Base-by-base conservation (phyloP, 1,140 invertebrate species). In the Papilio dardanus region DNA sequence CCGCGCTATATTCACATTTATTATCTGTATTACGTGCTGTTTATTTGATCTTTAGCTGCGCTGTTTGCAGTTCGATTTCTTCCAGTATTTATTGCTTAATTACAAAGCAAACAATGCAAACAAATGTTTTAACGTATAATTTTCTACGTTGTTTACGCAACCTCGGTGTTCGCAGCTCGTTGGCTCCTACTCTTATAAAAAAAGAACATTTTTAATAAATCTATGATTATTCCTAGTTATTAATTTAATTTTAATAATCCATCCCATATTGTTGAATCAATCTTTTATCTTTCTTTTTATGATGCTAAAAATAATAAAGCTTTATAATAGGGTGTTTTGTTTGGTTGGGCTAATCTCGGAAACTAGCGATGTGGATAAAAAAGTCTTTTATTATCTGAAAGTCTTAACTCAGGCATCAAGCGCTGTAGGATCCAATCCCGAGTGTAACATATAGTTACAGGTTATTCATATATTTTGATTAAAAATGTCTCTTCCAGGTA, bases 401-500 rank as follows among this genome's bases (percentile, higher is more conserved):
- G 40, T 16, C 14, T n/a, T 42, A n/a, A 42, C 16, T 42, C 4
- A 16, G 16, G 40, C n/a, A n/a, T n/a, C n/a, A n/a, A n/a, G n/a
- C n/a, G n/a, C n/a, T n/a, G n/a, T n/a, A n/a, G n/a, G n/a, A n/a
- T n/a, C n/a, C n/a, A n/a, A n/a, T n/a, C n/a, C n/a, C n/a, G n/a
- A n/a, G n/a, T n/a, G n/a, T n/a, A n/a, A n/a, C n/a, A n/a, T n/a
- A n/a, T 33, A 37, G 10, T 37, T 37, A 37, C 10, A 37, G 10
- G 10, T 37, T 37, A 14, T 42, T 16, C 5, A 42, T 46, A 6
- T n/a, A 46, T 46, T 46, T 46, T n/a, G 6, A 79, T 46, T 67
- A 19, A 54, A 65, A 75, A n/a, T 74, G 77, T 76, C 28, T 50
- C 79, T 83, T 86, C 2, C 76, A 93, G 93, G 93, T 95, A 94